Evolutionary conservation across 2,888 invertebrate genomes (phyloP).

Genomic region (Crepidodera aurea): DNA sequence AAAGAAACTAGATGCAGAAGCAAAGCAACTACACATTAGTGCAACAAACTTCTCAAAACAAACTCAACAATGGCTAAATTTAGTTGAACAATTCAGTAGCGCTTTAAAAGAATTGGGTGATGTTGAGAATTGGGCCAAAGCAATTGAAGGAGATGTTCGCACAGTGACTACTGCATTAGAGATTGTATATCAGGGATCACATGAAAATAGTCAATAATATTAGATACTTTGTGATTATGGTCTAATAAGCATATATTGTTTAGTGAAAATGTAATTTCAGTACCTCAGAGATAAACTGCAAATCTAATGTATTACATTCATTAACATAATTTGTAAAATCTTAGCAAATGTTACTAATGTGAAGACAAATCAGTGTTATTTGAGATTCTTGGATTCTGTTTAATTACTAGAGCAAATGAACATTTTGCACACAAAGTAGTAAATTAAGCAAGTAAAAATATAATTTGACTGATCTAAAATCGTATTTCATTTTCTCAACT

Average conservation of each 20-base stretch:
- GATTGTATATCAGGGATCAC: constrained; percentile 85
- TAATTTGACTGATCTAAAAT: no score
- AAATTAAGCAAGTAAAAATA: no score
- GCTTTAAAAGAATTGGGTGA: constrained; percentile 96
- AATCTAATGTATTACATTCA: no score
- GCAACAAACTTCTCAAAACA: constrained; percentile 96
- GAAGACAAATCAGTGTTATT: no score
- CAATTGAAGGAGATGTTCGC: constrained; percentile 95
- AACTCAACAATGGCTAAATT: constrained; percentile 94
- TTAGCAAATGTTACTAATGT: no score
- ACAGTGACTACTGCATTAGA: constrained; percentile 91
- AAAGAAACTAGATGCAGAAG: constrained; percentile 96
- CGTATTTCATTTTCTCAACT: no score
- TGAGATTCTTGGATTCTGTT: no score
- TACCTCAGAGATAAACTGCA: no score
- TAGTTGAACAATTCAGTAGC: constrained; percentile 88
- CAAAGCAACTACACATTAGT: constrained; percentile 92
- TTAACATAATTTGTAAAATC: no score
- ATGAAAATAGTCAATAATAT: constrained; percentile 52
- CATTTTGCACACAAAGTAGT: no score
- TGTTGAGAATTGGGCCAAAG: constrained; percentile 98
- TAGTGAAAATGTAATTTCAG: no score
- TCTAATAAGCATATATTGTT: background rate
- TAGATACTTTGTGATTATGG: background rate
- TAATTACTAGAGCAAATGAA: no score